phyloP scores from a whole-genome alignment of 2,797 vertebrate genomes.

The Sarcophilus harrisii region DNA sequence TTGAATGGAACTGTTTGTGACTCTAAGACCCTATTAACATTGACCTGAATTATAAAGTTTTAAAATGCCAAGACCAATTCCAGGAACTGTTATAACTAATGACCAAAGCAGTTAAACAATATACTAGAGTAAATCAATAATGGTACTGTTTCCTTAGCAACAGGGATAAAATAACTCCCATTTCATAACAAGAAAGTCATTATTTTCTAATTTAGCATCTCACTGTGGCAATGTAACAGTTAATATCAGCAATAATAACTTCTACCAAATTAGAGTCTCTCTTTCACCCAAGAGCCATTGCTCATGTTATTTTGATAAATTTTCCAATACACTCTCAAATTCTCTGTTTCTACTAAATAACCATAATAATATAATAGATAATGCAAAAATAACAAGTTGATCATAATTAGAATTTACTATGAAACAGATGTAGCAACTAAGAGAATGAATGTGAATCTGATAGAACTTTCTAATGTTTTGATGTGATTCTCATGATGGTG shows the following conservation, averaged over 20 bases:
- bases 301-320: not conserved
- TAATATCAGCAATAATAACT: not conserved
- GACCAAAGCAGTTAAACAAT: not conserved
- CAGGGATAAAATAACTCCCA: slow-evolving; percentile 7
- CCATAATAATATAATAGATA: slow-evolving; percentile 35
- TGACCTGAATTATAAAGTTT: not conserved
- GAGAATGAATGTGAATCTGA: not conserved
- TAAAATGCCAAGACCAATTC: not conserved
- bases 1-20: not conserved
- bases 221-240: slow-evolving; percentile 16
- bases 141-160: slow-evolving; percentile 23
- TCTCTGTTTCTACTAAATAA: not conserved
- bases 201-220: slow-evolving; percentile 38
- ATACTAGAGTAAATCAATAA: not conserved
- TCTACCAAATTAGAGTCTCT: not conserved
- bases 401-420: slow-evolving; percentile 14
- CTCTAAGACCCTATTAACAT: not conserved
- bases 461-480: slow-evolving; percentile 4
- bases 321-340: not conserved
- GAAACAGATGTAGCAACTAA: slow-evolving; percentile 1
- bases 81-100: slow-evolving; percentile 19
- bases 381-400: slow-evolving; percentile 25
- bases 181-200: slow-evolving; percentile 7
- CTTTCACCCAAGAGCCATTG: not conserved
- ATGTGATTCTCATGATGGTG: not conserved